Evolutionary conservation across 2,113 vertebrate genomes (phyloP).

Genomic region (Gracilinanus agilis): DNA sequence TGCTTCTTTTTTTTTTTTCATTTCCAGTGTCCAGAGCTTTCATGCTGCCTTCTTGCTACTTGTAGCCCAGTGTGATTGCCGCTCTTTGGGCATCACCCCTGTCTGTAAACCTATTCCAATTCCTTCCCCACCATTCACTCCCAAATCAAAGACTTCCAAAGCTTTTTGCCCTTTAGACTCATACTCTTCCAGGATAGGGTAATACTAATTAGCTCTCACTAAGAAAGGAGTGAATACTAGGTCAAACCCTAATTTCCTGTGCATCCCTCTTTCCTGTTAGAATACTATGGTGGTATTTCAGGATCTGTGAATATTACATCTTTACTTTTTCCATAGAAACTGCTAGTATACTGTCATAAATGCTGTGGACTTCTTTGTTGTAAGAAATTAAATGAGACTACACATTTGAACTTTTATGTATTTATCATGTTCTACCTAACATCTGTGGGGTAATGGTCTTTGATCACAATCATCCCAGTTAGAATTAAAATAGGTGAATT

Average conservation of each 20-base stretch:
- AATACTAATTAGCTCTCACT: background rate
- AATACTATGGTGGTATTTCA: background rate
- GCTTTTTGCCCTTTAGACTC: background rate
- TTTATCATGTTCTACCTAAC: conserved; percentile 22
- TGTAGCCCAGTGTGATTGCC: no score
- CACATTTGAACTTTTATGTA: conserved; percentile 22
- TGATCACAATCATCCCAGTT: conserved; percentile 8
- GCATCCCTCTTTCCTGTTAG: background rate
- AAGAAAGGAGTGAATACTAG: background rate
- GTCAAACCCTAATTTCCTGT: background rate
- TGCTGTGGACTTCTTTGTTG: conserved; percentile 23
- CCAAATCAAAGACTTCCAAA: background rate
- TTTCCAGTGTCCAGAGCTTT: background rate
- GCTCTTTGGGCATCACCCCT: background rate
- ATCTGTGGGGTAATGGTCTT: background rate
- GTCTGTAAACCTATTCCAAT: background rate
- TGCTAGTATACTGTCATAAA: background rate
- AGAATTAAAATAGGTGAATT: conserved; percentile 43
- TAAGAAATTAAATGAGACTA: conserved; percentile 1
- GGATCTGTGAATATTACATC: background rate
- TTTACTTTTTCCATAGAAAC: background rate
- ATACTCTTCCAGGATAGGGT: background rate
- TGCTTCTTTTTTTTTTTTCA: background rate
- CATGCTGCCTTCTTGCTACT: background rate
- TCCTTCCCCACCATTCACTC: background rate